Conservation (phyloP, 2,113 vertebrate genomes). For the Chelonoidis abingdonii region DNA sequence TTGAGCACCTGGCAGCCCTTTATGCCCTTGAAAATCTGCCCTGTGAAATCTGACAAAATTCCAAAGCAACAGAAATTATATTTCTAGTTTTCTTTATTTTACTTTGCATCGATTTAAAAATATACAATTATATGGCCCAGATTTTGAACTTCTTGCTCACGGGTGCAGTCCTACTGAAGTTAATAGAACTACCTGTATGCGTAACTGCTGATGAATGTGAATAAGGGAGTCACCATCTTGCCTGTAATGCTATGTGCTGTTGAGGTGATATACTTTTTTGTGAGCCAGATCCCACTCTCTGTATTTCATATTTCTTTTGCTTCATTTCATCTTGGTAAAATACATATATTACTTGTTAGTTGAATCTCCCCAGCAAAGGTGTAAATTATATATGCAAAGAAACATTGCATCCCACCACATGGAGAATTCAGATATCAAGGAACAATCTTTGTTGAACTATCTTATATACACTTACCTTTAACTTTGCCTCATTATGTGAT, state of each 20-base stretch:
- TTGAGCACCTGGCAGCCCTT: background rate
- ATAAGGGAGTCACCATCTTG: background rate
- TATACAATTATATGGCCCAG: background rate
- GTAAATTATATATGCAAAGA: background rate
- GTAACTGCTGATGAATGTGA: background rate
- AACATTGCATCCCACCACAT: background rate
- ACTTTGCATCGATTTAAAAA: background rate
- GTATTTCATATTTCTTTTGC: background rate
- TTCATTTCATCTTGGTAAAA: background rate
- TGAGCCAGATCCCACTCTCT: background rate
- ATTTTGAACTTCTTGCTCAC: background rate
- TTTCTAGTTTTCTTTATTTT: background rate
- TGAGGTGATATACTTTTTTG: background rate
- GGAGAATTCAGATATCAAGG: background rate
- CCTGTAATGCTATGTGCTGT: background rate
- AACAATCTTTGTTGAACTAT: background rate
- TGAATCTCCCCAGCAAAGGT: background rate
- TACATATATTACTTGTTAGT: background rate
- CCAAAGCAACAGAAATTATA: background rate
- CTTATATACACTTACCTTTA: background rate
- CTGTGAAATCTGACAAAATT: background rate
- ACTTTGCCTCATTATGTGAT: background rate
- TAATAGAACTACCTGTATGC: background rate
- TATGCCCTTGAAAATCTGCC: background rate
- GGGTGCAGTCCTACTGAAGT: background rate